Base-by-base conservation (phyloP, 2,888 invertebrate species). In the Ormia ochracea region DNA sequence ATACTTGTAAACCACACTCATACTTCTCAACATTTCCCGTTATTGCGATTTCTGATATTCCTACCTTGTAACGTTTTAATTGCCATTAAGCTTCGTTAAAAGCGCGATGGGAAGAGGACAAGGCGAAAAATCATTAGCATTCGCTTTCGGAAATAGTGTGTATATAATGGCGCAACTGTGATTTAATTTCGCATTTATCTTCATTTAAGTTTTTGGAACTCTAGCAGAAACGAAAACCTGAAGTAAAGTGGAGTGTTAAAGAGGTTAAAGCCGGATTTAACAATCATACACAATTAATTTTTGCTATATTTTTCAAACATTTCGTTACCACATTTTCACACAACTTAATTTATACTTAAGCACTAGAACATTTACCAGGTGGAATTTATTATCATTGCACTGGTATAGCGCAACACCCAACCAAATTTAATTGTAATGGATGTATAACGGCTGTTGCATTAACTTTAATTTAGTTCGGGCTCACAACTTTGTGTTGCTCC, bases 121-220 rank as follows among this genome's bases (percentile, higher is more conserved):
- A 65, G 6, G 48, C 17, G 52, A 50, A 54, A 52, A 79, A 75
- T 75, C 70, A 72, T 80, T 80, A 80, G 50, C 72, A 76, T 61
- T 74, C 31, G 52, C 43, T 74, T 78, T 59, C 36, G 33, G 41
- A 66, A 72, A 56, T 56, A 50, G 65, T 72, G 26, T 36, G 33
- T 54, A 19, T 43, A 52, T 33, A 59, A 75, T 75, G 70, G 75
- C 74, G 68, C 72, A 33, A 56, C 72, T 56, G 54, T 66, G 41
- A 70, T 72, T 72, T 72, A 72, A 79, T 61, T 52, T 45, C 54
- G 33, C 80, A 76, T 75, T 72, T 76, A 72, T 80, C 80, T 76
- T 72, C 38, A 65, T 73, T 65, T 73, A 54, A 45, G 65, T 28
- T 43, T 59, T 41, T 33, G 33, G 26, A 54, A 4, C 19, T 58